Conservation (phyloP, 1,140 invertebrate species). For the Brachionus manjavacas region DNA sequence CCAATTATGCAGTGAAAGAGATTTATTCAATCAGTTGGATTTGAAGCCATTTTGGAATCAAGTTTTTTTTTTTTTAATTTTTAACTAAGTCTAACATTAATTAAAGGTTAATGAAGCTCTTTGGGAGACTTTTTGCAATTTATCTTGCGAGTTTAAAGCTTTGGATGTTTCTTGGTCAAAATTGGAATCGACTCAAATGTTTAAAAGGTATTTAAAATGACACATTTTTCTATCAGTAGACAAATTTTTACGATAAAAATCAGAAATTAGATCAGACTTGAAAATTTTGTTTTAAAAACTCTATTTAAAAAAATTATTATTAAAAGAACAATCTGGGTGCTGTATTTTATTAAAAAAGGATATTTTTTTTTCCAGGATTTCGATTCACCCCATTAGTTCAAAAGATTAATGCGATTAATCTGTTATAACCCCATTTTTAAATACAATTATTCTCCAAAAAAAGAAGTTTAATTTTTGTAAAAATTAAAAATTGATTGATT, state of each 20-base stretch:
- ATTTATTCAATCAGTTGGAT: constrained; percentile 73
- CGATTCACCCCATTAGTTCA: too few relatives aligned
- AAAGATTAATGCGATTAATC: too few relatives aligned
- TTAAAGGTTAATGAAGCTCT: constrained; percentile 47
- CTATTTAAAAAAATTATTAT: background rate
- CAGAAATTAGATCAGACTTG: too few relatives aligned
- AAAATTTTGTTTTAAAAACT: background rate
- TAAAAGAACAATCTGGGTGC: too few relatives aligned
- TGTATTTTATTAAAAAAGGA: too few relatives aligned
- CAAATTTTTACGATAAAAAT: too few relatives aligned
- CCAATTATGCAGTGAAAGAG: constrained; percentile 68
- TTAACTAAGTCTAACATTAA: background rate
- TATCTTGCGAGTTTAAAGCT: constrained; percentile 69
- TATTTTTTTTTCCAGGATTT: too few relatives aligned
- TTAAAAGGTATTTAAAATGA: background rate
- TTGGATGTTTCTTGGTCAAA: constrained; percentile 75
- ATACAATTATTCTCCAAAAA: too few relatives aligned
- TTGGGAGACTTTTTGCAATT: constrained; percentile 58
- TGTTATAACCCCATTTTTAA: too few relatives aligned
- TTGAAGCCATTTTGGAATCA: constrained; percentile 62
- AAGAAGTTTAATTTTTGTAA: too few relatives aligned
- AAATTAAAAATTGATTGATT: too few relatives aligned
- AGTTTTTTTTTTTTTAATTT: constrained; percentile 54
- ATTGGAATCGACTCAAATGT: background rate
- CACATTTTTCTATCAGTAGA: background rate